Evolutionary conservation across 2,113 vertebrate species (phyloP).

Genomic region (Panthera leo): DNA sequence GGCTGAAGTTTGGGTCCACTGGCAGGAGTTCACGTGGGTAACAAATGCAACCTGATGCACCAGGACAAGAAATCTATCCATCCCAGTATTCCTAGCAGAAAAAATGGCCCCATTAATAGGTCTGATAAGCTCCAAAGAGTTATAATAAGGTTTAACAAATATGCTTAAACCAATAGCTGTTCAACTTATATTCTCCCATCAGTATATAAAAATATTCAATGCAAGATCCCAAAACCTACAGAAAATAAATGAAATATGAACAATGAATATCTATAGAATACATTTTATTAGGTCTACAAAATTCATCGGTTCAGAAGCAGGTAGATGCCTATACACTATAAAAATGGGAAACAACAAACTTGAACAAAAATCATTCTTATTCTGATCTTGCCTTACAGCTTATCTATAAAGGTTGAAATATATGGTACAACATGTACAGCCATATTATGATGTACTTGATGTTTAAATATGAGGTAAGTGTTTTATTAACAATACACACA

Average conservation of each 20-base stretch:
- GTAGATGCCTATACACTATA: not conserved
- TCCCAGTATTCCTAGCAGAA: not conserved
- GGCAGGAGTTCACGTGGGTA: not conserved
- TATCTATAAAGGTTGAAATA: not conserved
- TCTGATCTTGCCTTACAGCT: not conserved
- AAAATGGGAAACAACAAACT: not conserved
- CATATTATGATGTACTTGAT: not conserved
- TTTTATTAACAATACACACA: not conserved
- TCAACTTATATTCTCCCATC: not conserved
- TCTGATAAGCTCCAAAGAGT: not conserved
- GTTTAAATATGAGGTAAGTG: not conserved
- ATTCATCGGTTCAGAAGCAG: not conserved
- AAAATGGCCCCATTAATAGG: not conserved
- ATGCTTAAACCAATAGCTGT: not conserved
- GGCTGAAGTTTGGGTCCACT: not conserved
- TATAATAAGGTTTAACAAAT: not conserved
- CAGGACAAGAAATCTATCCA: not conserved
- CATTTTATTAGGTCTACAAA: conserved; percentile 35
- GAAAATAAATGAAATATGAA: conserved; percentile 45
- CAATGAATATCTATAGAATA: not conserved
- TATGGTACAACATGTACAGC: no score
- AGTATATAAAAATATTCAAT: not conserved
- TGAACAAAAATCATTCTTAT: not conserved
- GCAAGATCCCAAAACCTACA: not conserved
- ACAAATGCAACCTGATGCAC: not conserved